Percentiles rank a stretch among this genome's conserved stretches.
phyloP scores from a whole-genome alignment of 2,113 vertebrate species.

The Notarius lentiginosus region DNA sequence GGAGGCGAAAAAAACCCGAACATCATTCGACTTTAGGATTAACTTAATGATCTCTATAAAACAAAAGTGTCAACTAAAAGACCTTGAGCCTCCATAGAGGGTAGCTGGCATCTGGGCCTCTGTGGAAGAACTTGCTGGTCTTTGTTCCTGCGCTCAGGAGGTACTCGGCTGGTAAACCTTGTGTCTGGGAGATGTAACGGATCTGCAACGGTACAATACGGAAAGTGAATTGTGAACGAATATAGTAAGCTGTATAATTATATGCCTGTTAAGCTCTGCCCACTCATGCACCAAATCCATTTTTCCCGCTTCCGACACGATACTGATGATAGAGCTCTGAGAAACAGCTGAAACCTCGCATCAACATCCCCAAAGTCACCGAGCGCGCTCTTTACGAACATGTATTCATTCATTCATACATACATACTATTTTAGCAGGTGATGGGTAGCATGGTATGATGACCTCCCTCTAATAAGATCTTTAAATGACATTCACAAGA shows the following conservation, averaged over 20 bases:
- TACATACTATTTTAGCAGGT: conserved; percentile 64
- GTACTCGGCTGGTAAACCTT: conserved; percentile 96
- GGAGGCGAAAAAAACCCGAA: not conserved
- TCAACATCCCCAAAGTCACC: not conserved
- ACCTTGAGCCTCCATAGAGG: conserved; percentile 95
- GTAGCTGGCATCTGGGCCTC: conserved; percentile 92
- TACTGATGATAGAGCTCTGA: not conserved
- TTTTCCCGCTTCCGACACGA: not conserved
- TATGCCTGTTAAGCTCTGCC: not conserved
- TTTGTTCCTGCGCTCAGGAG: conserved; percentile 96
- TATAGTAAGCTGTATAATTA: not conserved
- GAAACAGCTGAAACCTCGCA: not conserved
- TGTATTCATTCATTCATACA: conserved; percentile 65
- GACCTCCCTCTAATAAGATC: conserved; percentile 6
- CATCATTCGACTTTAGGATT: not conserved
- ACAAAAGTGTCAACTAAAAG: not conserved
- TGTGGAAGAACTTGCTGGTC: conserved; percentile 96
- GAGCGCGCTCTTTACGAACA: not conserved
- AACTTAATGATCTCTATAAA: not conserved
- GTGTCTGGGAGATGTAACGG: conserved; percentile 97
- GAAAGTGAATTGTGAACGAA: not conserved
- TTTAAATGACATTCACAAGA: conserved; percentile 50
- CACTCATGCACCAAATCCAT: not conserved
- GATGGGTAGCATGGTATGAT: conserved; percentile 46
- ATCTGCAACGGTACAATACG: conserved; percentile 73